Evolutionary conservation across 1,140 invertebrate species (phyloP), one percentile per base, ranked within the genome.

Genomic region (Sminthurinus signatus): DNA sequence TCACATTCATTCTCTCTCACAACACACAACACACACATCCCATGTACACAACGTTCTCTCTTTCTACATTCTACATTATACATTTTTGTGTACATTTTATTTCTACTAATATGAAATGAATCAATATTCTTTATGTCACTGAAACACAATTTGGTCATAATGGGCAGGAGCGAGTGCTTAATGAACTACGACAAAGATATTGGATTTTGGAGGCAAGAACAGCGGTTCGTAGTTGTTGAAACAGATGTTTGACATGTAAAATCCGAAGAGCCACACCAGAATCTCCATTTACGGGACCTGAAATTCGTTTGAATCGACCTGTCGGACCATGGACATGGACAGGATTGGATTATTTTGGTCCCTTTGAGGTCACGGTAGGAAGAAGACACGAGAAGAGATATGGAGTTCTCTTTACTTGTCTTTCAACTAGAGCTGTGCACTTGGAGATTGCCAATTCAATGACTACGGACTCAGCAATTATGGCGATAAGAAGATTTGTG

Each of bases 351-450:
- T 71, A 50, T 64, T 71, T 60, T 51, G 71, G 69, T 2, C 71
- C 68, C 12, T 25, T 71, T 17, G 31, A 29, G n/a, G 60, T 71
- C 1, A 55, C 58, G 21, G 29, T 66, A 10, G 32, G 50, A 36
- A 23, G 62, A 14, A 4, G 55, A n/a, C 28, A 25, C 21, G 50
- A 55, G 60, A 74, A 74, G 48, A 46, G 67, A 17, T 74, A 65
- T 42, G 62, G 73, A 17, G 58, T 50, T 14, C 23, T 74, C 15
- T 73, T 74, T 43, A 73, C 68, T 2, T 70, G 73, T 39, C 19
- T 65, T 0, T 42, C 58, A 0, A 73, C 65, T 27, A 25, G 72
- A 60, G 73, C 73, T 8, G 60, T 75, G 2, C 73, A 75, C 59
- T 32, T 75, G 23, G 74, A 75, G 57, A 21, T 73, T n/a, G 59